Evolutionary conservation across 2,888 invertebrate genomes (phyloP), one percentile per base, ranked within the genome.

Genomic region (Tenthredo livida): DNA sequence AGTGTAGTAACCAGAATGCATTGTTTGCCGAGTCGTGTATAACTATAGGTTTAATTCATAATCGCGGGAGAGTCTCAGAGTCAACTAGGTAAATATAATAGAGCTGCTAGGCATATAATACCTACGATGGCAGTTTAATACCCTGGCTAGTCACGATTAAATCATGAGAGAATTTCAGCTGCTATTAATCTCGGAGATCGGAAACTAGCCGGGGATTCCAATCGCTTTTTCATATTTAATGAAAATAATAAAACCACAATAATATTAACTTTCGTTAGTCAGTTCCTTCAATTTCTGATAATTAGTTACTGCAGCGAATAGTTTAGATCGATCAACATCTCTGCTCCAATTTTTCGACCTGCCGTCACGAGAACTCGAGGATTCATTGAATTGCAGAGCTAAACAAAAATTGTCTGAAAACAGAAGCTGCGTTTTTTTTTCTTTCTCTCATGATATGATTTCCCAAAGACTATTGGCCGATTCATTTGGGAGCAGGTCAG

Each of bases 1-100:
- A 40, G 80, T 80, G 47, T 61, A 80, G 80, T 80, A 80, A 80
- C 77, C 33, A 54, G 80, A 80, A 61, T 80, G 61, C 61, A 80
- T 80, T 80, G 80, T 80, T 61, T 61, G 40, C 80, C 61, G n/a
- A 80, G 40, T 61, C 21, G 61, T 58, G 80, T 80, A 58, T 37
- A 37, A 61, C 58, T 61, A 40, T 61, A 17, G 58, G 12, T 80
- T 9, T 61, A 61, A 83, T 83, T 67, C 83, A 67, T 83, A 67
- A 83, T 83, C 47, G n/a, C n/a, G n/a, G 67, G 47, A 83, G 70
- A 61, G 40, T 33, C 21, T 25, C 2, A 40, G 58, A 80, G 67
- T 43, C 67, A 83, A 83, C 67, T 40, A 83, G 80, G 54, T 54
- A 54, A n/a, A 77, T 29, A 40, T 80, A 80, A 80, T 61, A 80